phyloP scores from a whole-genome alignment of 2,888 invertebrate genomes.

The Polietes domitor region DNA sequence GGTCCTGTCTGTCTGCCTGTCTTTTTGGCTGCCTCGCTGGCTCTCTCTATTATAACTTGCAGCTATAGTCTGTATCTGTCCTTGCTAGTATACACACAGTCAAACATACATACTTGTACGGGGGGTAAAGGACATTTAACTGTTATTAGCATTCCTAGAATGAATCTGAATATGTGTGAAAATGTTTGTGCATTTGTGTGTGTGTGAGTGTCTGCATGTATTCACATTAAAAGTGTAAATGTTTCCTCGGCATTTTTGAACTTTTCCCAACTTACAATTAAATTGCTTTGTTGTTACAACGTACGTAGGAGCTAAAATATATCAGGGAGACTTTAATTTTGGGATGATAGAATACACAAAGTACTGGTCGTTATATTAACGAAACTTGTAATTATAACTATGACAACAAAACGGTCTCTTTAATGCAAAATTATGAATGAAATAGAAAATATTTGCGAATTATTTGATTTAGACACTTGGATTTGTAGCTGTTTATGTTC shows the following conservation, averaged over 20 bases:
- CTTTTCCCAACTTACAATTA: conserved; percentile 53
- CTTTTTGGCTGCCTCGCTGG: not conserved
- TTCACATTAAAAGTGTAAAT: conserved; percentile 29
- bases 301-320: too few species aligned
- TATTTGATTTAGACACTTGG: too few species aligned
- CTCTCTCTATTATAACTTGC: too few species aligned
- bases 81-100: not conserved
- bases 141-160: conserved; percentile 34
- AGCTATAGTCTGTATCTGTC: not conserved
- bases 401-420: too few species aligned
- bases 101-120: not conserved
- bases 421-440: too few species aligned
- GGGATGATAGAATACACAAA: too few species aligned
- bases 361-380: too few species aligned
- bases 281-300: conserved; percentile 46
- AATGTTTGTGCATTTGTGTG: not conserved
- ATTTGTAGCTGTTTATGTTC: too few species aligned
- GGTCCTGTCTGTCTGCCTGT: conserved; percentile 9
- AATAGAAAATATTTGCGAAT: too few species aligned
- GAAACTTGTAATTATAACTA: too few species aligned
- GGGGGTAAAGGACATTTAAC: conserved; percentile 3
- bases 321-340: too few species aligned
- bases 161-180: conserved; percentile 7
- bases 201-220: not conserved
- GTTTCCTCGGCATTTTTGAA: conserved; percentile 60